Base-by-base conservation (phyloP, 1,140 invertebrate species). In the Araneus ventricosus region DNA sequence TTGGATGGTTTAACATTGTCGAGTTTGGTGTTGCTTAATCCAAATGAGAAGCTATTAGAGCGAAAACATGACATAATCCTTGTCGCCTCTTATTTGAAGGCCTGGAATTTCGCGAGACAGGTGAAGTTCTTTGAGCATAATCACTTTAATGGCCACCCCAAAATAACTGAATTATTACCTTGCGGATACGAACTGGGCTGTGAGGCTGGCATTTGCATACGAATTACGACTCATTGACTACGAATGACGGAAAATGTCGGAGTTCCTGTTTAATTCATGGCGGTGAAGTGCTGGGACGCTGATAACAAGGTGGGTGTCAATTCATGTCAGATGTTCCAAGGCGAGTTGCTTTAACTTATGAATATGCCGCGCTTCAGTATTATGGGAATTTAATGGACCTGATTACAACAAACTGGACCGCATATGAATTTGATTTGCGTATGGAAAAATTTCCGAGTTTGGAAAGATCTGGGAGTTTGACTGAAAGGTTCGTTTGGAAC, bases 31-130 rank as follows among this genome's bases (percentile, higher is more conserved):
- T 75, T 22, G 70, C 30, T 75, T 75, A 75, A 75, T 75, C 70
- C 70, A 37, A 75, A 37, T 75, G 70, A 75, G 20, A 75, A 75
- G 70, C 70, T 75, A 75, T 34, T 75, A 75, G 70, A 75, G 70
- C 70, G 70, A 75, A 75, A 75, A 75, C 70, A 75, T 75, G 70
- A 75, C 70, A 75, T 75, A 75, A 75, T 75, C 70, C 70, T 34
- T 75, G 70, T 75, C 70, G 30, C 34, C 30, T 75, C 70, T 75
- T 30, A 30, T 30, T 30, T 34, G 20, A 52, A 34, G 70, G 70
- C 70, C 20, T 34, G 27, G 70, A 75, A 75, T 75, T 75, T 75
- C 30, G 70, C 30, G 70, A 37, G 70, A 75, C 70, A 75, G 70
- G 70, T 75, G 70, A 75, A 20, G 30, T 75, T 75, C 70, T 75